Conservation (phyloP, 2,888 invertebrate genomes). For the Gortyna flavago region DNA sequence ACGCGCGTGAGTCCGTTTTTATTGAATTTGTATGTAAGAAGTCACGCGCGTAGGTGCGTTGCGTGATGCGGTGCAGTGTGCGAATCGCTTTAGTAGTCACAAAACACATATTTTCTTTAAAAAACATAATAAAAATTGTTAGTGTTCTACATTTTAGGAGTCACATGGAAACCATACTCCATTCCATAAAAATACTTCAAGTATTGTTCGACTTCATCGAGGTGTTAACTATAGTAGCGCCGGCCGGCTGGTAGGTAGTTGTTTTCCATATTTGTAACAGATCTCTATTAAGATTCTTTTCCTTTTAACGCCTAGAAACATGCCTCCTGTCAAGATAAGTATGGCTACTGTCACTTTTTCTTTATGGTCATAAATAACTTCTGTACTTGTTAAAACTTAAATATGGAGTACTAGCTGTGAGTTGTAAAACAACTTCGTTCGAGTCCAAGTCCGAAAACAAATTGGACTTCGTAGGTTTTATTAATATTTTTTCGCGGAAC, state of each 20-base stretch:
- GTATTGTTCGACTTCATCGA: conserved; percentile 52
- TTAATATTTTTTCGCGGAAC: too few species aligned
- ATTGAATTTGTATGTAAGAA: too few species aligned
- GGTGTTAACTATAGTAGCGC: conserved; percentile 44
- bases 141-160: neutral
- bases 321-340: neutral
- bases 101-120: neutral
- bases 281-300: conserved; percentile 46
- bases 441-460: neutral
- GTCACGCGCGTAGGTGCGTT: too few species aligned
- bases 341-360: conserved; percentile 1
- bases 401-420: neutral
- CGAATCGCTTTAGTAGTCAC: too few species aligned
- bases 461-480: neutral
- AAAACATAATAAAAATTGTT: neutral
- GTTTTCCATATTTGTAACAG: conserved; percentile 34
- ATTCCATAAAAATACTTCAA: conserved; percentile 14
- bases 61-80: too few species aligned
- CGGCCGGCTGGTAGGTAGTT: neutral
- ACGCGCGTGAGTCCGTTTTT: too few species aligned
- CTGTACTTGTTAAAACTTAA: neutral
- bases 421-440: neutral
- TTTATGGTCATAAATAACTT: neutral
- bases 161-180: conserved; percentile 20
- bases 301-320: conserved; percentile 30